Conservation (phyloP, 1,140 invertebrate species). For the Drosophila fuyamai region DNA sequence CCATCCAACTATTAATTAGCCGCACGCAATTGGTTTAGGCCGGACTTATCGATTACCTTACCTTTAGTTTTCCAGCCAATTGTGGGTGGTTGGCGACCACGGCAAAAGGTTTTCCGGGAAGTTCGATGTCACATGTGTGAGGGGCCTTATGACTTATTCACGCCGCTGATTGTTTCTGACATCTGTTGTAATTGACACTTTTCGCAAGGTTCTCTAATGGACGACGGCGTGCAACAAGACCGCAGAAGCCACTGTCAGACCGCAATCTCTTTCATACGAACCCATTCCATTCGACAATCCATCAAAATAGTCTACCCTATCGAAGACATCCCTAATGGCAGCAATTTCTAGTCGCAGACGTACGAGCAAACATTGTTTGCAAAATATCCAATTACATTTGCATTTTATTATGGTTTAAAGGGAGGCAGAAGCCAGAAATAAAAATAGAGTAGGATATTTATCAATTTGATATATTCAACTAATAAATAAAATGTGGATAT, state of each 20-base stretch:
- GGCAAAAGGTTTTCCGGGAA: neutral
- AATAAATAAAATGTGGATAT: slow-evolving; percentile 25
- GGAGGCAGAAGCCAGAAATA: neutral
- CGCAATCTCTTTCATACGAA: slow-evolving; percentile 22
- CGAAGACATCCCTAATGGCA: slow-evolving; percentile 45
- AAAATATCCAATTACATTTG: slow-evolving; percentile 62
- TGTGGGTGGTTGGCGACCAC: neutral
- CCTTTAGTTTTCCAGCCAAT: neutral
- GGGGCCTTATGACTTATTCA: slow-evolving; percentile 69
- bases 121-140: slow-evolving; percentile 28
- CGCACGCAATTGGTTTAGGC: slow-evolving; percentile 60
- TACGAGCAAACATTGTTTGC: slow-evolving; percentile 44
- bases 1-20: slow-evolving; percentile 68
- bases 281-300: slow-evolving; percentile 7
- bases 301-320: slow-evolving; percentile 25
- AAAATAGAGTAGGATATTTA: slow-evolving; percentile 10
- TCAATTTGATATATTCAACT: slow-evolving; percentile 41
- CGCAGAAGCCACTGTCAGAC: slow-evolving; percentile 52
- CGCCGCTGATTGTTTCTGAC: slow-evolving; percentile 73
- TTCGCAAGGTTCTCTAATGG: slow-evolving; percentile 63
- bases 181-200: slow-evolving; percentile 77
- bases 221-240: slow-evolving; percentile 38
- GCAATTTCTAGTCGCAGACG: slow-evolving; percentile 32
- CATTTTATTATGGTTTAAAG: slow-evolving; percentile 41
- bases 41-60: slow-evolving; percentile 46